phyloP scores from a whole-genome alignment of 1,140 invertebrate genomes.

The Meloidogyne exigua region DNA sequence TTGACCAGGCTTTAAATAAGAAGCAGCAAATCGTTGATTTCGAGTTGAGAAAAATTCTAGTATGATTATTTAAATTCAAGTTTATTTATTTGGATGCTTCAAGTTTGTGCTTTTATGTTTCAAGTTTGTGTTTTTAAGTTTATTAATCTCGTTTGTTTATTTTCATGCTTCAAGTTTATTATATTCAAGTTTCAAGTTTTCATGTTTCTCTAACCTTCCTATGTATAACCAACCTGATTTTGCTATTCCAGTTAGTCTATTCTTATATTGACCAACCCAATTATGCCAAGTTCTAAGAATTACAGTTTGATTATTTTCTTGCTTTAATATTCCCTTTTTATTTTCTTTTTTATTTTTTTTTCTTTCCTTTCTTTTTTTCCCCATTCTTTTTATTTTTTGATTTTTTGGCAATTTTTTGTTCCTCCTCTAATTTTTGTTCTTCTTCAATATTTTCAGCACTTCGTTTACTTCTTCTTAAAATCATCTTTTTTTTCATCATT shows the following conservation, averaged over 20 bases:
- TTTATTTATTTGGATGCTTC: background rate
- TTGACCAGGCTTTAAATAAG: conserved; percentile 45
- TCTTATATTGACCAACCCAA: conserved; percentile 44
- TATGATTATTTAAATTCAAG: background rate
- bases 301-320: background rate
- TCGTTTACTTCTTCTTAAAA: conserved; percentile 7
- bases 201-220: background rate
- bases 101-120: too few species aligned
- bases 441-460: conserved; percentile 12
- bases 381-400: background rate
- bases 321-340: background rate
- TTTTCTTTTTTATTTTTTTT: background rate
- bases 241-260: conserved; percentile 43
- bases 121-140: too few species aligned
- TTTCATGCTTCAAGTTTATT: too few species aligned
- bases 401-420: background rate
- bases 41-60: conserved; percentile 39
- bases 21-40: conserved; percentile 54
- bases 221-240: conserved; percentile 21
- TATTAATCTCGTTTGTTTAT: too few species aligned
- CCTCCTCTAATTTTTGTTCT: background rate
- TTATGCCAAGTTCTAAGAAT: conserved; percentile 46
- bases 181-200: background rate
- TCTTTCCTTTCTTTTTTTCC: background rate
- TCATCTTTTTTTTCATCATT: conserved; percentile 8